phyloP scores from a whole-genome alignment of 1,140 invertebrate species.

The Trichonephila clavipes region DNA sequence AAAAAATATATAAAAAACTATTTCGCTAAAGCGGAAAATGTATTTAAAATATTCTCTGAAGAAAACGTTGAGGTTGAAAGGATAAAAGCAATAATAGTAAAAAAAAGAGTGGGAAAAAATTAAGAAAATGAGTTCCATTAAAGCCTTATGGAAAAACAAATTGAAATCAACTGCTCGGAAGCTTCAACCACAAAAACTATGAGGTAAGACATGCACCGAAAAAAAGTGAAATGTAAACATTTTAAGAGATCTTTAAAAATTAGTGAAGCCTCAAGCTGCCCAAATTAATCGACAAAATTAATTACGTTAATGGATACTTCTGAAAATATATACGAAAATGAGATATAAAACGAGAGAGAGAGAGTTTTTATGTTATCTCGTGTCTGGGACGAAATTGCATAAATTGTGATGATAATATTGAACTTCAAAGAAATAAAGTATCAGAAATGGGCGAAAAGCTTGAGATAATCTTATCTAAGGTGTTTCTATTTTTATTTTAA shows the following conservation, averaged over 20 bases:
- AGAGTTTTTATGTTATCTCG: conserved; percentile 25
- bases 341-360: conserved; percentile 39
- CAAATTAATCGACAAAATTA: conserved; percentile 65
- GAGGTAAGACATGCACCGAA: background rate
- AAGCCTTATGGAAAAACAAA: conserved; percentile 54
- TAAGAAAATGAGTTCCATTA: conserved; percentile 56
- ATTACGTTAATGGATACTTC: conserved; percentile 55
- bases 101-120: background rate
- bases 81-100: conserved; percentile 19
- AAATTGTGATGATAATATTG: background rate
- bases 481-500: background rate
- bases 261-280: conserved; percentile 56
- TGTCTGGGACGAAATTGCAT: conserved; percentile 25
- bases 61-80: background rate
- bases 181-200: background rate
- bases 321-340: conserved; percentile 56
- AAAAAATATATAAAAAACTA: background rate
- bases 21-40: conserved; percentile 18
- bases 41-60: conserved; percentile 55
- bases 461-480: background rate
- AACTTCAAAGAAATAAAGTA: background rate
- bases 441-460: background rate
- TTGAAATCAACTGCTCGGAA: conserved; percentile 51
- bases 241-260: conserved; percentile 65
- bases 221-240: conserved; percentile 37